Base-by-base conservation (phyloP, 1,140 invertebrate genomes). In the Leptoteleia sp. region DNA sequence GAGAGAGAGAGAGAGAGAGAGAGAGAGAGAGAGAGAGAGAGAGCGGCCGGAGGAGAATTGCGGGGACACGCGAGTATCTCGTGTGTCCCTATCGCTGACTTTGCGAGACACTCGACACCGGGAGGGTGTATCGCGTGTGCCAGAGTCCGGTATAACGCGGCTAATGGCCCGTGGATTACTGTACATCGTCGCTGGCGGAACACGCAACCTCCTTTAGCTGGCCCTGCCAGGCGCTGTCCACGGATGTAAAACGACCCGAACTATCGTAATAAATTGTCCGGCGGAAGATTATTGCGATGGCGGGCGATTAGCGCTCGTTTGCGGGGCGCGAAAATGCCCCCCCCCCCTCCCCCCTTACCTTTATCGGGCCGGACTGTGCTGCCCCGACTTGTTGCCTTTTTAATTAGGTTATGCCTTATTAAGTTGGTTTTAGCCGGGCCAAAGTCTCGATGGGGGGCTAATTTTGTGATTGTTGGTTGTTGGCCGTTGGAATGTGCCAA, bases 141-240 rank as follows among this genome's bases (percentile, higher is more conserved):
- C 81, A 62, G 31, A 29, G 47, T 59, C 64, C 76, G 50, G 73
- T 76, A 77, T 80, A 81, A 82, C 80, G 81, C 78, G 67, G 81
- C 83, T 89, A 89, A 89, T 89, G 86, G 86, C 75, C 82, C 80
- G 81, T 88, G 83, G 85, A 82, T 87, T 84, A 85, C 78, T 68
- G 68, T 75, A 38, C 68, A 59, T 79, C 80, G 79, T 70, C 55
- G 9, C 45, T 16, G 27, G 48, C 27, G 45, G 33, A 50, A 79
- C 83, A 85, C 82, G 84, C 83, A 84, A 85, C 83, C 81, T 80
- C 61, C 81, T 82, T 81, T 78, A 76, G 57, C 79, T 73, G 55
- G n/a, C n/a, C 47, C 59, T 76, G 73, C 70, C 76, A 77, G 64
- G 47, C 48, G 59, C 62, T 76, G 72, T 79, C 55, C 54, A 78